Conservation (phyloP, 1,140 invertebrate species). For the Tribolium madens region DNA sequence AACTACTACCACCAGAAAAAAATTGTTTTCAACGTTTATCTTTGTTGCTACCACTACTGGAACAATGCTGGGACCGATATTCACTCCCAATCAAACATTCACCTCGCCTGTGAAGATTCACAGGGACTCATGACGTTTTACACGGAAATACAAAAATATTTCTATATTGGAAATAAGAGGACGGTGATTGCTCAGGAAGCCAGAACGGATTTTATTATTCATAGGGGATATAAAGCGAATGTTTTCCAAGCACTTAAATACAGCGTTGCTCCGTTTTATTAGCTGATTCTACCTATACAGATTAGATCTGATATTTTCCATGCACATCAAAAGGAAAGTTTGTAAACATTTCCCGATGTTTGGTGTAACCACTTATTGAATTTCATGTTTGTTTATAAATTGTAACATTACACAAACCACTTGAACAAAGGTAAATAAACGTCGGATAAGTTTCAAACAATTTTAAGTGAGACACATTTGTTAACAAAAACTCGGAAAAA, state of each 20-base stretch:
- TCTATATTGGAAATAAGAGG: not conserved
- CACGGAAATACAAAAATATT: slow-evolving; percentile 1
- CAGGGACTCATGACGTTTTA: slow-evolving; percentile 5
- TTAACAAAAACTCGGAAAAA: not conserved
- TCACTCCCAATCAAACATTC: slow-evolving; percentile 12
- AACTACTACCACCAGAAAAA: not conserved
- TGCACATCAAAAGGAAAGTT: too few species aligned
- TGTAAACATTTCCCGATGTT: too few species aligned
- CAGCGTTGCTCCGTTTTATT: not conserved
- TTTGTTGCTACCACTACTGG: not conserved
- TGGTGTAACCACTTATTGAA: too few species aligned
- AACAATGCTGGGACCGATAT: not conserved
- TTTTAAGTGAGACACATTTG: not conserved
- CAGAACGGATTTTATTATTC: slow-evolving; percentile 17
- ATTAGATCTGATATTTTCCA: not conserved
- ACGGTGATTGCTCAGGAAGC: slow-evolving; percentile 15
- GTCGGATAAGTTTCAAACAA: not conserved
- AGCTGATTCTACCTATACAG: not conserved
- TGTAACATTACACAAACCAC: not conserved
- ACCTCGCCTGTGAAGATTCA: not conserved
- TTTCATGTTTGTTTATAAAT: not conserved
- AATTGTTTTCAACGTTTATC: too few species aligned
- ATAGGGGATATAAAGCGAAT: not conserved
- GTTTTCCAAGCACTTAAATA: not conserved
- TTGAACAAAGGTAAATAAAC: not conserved